phyloP scores from a whole-genome alignment of 2,888 invertebrate species.

The Apamea sordens region DNA sequence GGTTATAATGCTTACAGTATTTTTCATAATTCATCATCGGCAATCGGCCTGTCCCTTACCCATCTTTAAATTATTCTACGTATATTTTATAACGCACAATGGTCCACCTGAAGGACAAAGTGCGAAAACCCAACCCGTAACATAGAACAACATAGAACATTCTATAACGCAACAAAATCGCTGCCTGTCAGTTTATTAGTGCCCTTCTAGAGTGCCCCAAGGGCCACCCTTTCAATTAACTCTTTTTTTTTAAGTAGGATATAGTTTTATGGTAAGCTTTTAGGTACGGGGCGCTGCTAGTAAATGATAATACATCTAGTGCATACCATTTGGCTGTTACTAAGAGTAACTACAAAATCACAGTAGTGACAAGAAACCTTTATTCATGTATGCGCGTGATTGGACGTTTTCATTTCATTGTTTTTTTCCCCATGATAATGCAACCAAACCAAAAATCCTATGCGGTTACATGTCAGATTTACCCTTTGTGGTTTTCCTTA shows the following conservation, averaged over 20 bases:
- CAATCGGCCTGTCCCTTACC: neutral
- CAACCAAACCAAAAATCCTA: neutral
- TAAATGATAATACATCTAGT: constrained; percentile 7
- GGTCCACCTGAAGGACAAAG: too few relatives aligned
- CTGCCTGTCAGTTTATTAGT: neutral
- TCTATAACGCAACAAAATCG: neutral
- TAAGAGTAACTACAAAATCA: neutral
- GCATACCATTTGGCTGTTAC: neutral
- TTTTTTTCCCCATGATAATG: neutral
- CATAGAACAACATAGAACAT: too few relatives aligned
- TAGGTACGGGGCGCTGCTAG: neutral
- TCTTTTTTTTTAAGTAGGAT: neutral
- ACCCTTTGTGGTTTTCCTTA: neutral
- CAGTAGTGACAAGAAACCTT: neutral
- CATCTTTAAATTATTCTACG: neutral
- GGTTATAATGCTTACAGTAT: neutral
- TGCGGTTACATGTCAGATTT: neutral
- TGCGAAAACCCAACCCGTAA: too few relatives aligned
- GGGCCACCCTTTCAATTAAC: neutral
- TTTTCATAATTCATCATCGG: neutral
- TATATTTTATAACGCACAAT: neutral
- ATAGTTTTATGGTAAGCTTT: neutral
- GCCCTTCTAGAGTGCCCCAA: neutral
- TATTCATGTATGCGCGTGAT: neutral
- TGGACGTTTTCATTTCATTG: neutral